Base-by-base conservation (phyloP, 2,888 invertebrate species). In the Acronicta leporina region DNA sequence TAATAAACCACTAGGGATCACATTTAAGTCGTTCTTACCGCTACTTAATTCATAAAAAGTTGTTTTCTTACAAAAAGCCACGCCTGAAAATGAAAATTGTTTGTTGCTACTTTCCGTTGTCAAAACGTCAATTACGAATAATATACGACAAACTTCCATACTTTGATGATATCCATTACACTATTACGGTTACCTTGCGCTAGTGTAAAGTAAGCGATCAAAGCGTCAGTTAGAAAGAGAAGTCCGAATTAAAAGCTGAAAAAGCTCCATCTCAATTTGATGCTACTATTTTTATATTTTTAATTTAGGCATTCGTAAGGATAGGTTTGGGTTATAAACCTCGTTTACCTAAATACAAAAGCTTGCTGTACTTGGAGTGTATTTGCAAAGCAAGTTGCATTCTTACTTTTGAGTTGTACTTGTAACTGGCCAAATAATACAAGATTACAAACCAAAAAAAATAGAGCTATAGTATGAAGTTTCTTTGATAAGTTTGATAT, bases 31-130 rank as follows among this genome's bases (percentile, higher is more conserved):
- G 44, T 48, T 61, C 52, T 40, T 14, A 16, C 0, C 0, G 50
- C 25, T 49, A 73, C 73, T 82, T 81, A 69, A 69, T 66, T 79
- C 75, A 76, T 74, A 73, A 80, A 81, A 75, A 64, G 51, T 41
- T 38, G 35, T 70, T 77, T 71, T 65, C 43, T 27, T 49, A 0
- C n/a, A 65, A 62, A 68, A 69, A 81, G 83, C 86, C 87, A 87
- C 86, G 82, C 86, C 86, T 86, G 84, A 63, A 80, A 78, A 74
- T 65, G 76, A n/a, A 77, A 78, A 74, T 65, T 77, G 77, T 82
- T 83, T 81, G 77, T 73, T 73, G 71, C 72, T 77, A 69, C 64
- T 73, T 68, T 66, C 56, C 66, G 69, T 76, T 80, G 80, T 74
- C 79, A 76, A 67, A 13, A 20, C 20, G 20, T 20, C 20, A 20